A percentile compares a stretch with the other conserved stretches of the same genome.
Conservation (phyloP, 2,888 invertebrate species). For the Stenoptilia bipunctidactyla region DNA sequence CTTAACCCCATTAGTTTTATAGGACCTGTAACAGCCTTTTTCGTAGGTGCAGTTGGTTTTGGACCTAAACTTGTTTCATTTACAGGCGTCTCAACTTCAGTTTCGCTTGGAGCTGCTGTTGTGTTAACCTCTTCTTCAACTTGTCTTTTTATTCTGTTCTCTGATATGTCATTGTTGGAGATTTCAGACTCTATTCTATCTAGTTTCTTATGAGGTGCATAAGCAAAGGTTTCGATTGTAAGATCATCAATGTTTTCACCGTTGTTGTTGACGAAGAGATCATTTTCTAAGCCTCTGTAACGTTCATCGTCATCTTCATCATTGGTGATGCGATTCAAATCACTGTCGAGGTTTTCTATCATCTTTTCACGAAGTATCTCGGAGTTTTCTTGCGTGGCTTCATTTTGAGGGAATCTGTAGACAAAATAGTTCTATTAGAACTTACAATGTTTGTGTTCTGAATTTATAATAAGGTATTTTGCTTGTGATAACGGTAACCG, state of each 20-base stretch:
- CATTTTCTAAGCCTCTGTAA: conserved; percentile 18
- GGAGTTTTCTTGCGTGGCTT: conserved; percentile 3
- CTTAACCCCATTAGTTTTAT: conserved; percentile 39
- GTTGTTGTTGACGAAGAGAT: conserved; percentile 23
- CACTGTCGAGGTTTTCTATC: conserved; percentile 11
- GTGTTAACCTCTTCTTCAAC: not conserved
- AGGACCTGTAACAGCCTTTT: not conserved
- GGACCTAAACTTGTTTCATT: conserved; percentile 15
- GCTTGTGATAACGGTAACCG: too few species aligned
- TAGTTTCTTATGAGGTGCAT: conserved; percentile 6
- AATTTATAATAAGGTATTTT: too few species aligned
- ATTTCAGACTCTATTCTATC: not conserved
- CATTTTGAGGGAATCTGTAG: conserved; percentile 7
- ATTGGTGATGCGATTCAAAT: conserved; percentile 14
- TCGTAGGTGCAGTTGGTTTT: conserved; percentile 2
- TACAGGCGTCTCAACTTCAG: not conserved
- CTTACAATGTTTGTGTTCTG: too few species aligned
- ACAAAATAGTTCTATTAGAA: not conserved
- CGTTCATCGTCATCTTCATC: conserved; percentile 13
- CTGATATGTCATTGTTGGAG: not conserved
- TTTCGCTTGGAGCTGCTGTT: not conserved
- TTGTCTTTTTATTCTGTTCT: not conserved
- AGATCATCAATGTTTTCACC: conserved; percentile 17
- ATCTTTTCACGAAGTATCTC: conserved; percentile 9
- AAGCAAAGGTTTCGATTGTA: conserved; percentile 23